Percentiles rank a stretch among this genome's conserved stretches.
phyloP scores from a whole-genome alignment of 2,113 vertebrate genomes.

The Casuarius casuarius region DNA sequence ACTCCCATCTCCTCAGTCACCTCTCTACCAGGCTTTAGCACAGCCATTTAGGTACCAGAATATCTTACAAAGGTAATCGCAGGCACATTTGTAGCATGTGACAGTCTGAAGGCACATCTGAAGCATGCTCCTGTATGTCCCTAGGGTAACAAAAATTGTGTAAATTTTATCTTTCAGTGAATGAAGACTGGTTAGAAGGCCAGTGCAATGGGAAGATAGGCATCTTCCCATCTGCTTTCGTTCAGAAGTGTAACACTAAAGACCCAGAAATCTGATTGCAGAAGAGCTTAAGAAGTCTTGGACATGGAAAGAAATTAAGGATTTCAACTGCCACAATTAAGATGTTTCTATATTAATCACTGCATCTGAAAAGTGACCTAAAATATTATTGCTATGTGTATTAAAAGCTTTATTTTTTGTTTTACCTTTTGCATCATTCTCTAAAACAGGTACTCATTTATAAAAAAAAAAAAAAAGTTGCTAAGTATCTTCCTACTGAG shows the following conservation, averaged over 20 bases:
- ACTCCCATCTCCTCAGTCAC: not conserved
- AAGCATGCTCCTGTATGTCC: not conserved
- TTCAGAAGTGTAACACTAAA: conserved; percentile 38
- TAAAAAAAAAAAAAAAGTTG: not conserved
- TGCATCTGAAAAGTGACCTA: not conserved
- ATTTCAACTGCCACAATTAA: not conserved
- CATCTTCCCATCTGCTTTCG: conserved; percentile 90
- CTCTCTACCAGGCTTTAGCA: not conserved
- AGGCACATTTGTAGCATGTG: not conserved
- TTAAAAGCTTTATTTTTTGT: not conserved
- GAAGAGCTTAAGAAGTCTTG: not conserved
- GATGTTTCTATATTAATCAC: not conserved
- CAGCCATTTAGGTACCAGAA: not conserved
- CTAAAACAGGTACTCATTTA: not conserved
- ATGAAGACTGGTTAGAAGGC: conserved; percentile 94
- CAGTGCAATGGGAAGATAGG: conserved; percentile 86
- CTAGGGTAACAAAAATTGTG: not conserved
- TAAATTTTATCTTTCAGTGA: conserved; percentile 80
- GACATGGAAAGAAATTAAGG: not conserved
- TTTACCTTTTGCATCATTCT: not conserved
- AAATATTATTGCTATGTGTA: not conserved
- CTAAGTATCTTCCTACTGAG: not conserved
- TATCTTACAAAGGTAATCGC: not conserved
- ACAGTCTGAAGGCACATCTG: not conserved
- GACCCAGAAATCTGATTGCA: not conserved